These are phyloP conservation scores for Balaenoptera acutorostrata DNA, from an alignment of 2,113 vertebrate species.

Conservation along the genomic window DNA sequence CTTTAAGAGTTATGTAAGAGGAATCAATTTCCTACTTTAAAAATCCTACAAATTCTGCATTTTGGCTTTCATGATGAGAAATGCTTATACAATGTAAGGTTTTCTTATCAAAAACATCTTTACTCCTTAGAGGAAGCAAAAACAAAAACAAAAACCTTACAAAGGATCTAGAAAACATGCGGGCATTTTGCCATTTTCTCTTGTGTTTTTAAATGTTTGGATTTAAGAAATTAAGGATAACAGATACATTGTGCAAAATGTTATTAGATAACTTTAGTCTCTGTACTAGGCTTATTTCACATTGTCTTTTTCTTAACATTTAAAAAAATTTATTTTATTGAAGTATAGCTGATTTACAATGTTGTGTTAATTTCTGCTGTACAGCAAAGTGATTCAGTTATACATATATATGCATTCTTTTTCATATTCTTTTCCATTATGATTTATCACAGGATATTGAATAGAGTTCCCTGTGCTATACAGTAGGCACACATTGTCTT, in stretches of 20 bases:
- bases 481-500: neutral
- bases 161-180: neutral
- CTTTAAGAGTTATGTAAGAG: conserved; percentile 19
- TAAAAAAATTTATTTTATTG: too few species aligned
- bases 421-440: too few species aligned
- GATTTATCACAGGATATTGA: too few species aligned
- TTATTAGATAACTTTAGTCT: neutral
- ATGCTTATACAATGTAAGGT: neutral
- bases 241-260: neutral
- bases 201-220: neutral
- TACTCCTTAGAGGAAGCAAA: neutral
- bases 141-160: neutral
- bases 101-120: neutral
- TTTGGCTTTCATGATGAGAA: neutral
- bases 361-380: too few species aligned
- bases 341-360: too few species aligned
- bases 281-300: neutral
- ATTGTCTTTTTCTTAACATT: neutral
- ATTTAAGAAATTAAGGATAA: neutral
- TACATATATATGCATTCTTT: too few species aligned
- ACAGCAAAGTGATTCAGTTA: too few species aligned
- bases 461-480: too few species aligned
- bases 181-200: neutral
- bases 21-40: neutral
- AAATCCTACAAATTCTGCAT: conserved; percentile 10